phyloP scores from a whole-genome alignment of 2,888 invertebrate species.

The Macaria liturata region DNA sequence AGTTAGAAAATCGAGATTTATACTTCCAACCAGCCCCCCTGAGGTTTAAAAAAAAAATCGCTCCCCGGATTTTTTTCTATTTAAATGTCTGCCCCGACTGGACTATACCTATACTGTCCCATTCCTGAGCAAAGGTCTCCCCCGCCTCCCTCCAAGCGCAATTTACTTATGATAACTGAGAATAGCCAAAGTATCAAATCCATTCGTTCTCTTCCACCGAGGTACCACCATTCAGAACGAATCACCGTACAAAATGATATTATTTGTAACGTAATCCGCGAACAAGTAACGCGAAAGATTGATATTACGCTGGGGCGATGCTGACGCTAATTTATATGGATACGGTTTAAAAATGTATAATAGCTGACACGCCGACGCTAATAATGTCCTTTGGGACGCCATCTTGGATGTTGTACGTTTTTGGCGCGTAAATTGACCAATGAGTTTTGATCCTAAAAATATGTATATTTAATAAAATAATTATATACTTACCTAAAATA shows the following conservation, averaged over 20 bases:
- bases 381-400: conserved; percentile 71
- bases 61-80: too few relatives aligned
- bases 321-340: conserved; percentile 83
- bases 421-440: conserved; percentile 48
- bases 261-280: conserved; percentile 83
- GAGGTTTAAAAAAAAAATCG: too few relatives aligned
- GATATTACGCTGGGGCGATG: conserved; percentile 80
- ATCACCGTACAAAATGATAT: conserved; percentile 83
- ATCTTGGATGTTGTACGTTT: conserved; percentile 50
- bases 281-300: conserved; percentile 77
- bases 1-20: too few relatives aligned
- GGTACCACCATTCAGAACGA: conserved; percentile 78
- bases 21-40: too few relatives aligned
- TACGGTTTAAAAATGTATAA: conserved; percentile 83
- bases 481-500: too few relatives aligned
- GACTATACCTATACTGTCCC: too few relatives aligned
- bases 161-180: too few relatives aligned
- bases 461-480: too few relatives aligned
- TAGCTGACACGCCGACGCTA: conserved; percentile 72
- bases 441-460: conserved; percentile 19
- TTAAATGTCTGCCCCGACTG: too few relatives aligned
- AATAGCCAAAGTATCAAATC: conserved; percentile 49
- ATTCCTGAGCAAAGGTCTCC: too few relatives aligned
- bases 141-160: too few relatives aligned
- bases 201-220: conserved; percentile 39